Evolutionary conservation across 1,140 invertebrate species (phyloP), one percentile per base, ranked within the genome.

Genomic region (Colletes gigas): DNA sequence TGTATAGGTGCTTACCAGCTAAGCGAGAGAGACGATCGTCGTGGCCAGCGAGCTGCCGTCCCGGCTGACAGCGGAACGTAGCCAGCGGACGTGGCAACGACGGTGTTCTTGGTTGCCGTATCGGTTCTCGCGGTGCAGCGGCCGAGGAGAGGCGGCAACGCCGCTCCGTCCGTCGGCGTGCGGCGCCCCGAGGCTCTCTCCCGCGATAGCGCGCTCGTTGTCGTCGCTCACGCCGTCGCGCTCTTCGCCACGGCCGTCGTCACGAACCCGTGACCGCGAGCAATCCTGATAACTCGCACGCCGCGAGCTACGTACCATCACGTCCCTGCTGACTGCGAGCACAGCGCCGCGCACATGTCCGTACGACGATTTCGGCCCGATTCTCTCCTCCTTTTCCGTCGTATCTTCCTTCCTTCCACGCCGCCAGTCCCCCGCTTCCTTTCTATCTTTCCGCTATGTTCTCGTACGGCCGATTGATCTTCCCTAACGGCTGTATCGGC

Each of bases 71-170:
- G 60, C 73, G 74, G 84, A 84, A 86, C 83, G 84, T 80, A 80
- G 59, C 30, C 85, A 67, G 77, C 84, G 83, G 84, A 84, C 79
- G 83, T 75, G 83, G 83, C 77, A 79, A 79, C 65, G 81, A 82
- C 39, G 85, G 85, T 63, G 68, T 72, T 80, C 81, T 83, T 44
- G 75, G 83, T 62, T 59, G 75, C 83, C 57, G 81, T 68, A 76
- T 71, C 79, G 85, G 67, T 82, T 75, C 81, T 65, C 77, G 85
- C 70, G 78, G 55, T 68, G 81, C 82, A 68, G 81, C 81, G 83
- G 65, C 54, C 75, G 63, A 71, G 67, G 71, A 73, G 85, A 86
- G 74, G 82, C 78, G 84, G 84, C 85, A 86, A 86, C 84, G 81
- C 66, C 65, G 85, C 77, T 83, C 79, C 75, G 84, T 85, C 68